These are phyloP conservation scores for Bombus picipes DNA, from an alignment of 1,140 invertebrate species.

Conservation along the genomic window DNA sequence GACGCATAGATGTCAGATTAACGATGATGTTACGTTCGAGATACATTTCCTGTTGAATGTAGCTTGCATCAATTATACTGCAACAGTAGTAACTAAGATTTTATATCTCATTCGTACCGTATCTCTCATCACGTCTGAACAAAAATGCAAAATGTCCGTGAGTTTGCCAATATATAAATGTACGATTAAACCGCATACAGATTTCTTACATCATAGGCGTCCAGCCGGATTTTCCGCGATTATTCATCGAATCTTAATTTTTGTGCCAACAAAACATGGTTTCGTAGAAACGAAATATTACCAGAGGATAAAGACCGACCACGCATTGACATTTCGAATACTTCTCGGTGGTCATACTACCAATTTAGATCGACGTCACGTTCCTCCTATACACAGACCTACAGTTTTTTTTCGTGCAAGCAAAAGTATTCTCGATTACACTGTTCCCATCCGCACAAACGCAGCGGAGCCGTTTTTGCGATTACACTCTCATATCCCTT, in stretches of 20 bases:
- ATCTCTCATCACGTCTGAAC: neutral
- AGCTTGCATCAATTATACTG: neutral
- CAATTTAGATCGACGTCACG: neutral
- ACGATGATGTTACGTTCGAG: neutral
- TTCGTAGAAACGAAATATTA: neutral
- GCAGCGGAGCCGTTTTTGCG: neutral
- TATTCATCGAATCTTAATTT: neutral
- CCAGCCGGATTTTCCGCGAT: neutral
- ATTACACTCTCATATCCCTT: neutral
- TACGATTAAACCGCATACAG: neutral
- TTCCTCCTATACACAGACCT: neutral
- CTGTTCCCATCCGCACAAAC: neutral
- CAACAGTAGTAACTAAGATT: neutral
- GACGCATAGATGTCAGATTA: neutral
- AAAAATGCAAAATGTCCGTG: neutral
- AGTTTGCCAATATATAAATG: too few relatives aligned
- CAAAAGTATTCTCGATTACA: neutral
- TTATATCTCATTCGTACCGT: neutral
- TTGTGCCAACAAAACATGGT: neutral
- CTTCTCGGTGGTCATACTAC: neutral
- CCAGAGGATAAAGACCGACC: neutral
- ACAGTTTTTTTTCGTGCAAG: neutral
- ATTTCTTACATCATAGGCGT: neutral
- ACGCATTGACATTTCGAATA: neutral
- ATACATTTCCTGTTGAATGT: neutral